Percentiles rank a stretch among this genome's conserved stretches.
phyloP scores from a whole-genome alignment of 2,888 invertebrate species.

The Synanthedon andrenaeformis region DNA sequence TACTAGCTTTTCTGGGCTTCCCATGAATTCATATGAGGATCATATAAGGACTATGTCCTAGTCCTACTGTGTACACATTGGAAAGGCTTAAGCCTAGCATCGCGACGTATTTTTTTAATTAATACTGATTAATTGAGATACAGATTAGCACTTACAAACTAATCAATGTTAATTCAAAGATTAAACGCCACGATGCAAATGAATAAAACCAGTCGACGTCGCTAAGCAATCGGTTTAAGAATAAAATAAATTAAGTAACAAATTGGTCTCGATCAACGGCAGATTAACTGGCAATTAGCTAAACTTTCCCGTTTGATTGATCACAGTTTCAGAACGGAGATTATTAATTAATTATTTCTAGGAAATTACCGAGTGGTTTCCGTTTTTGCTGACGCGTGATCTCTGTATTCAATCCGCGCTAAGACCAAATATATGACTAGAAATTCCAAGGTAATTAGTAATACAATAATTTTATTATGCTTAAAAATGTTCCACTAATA shows the following conservation, averaged over 20 bases:
- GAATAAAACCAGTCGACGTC: background rate
- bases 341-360: slow-evolving; percentile 25
- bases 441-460: no score
- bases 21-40: no score
- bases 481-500: no score
- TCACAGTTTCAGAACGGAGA: slow-evolving; percentile 16
- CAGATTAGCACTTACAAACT: no score
- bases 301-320: slow-evolving; percentile 22
- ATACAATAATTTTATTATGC: no score
- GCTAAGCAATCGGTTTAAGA: slow-evolving; percentile 16
- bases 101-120: no score
- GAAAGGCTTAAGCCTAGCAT: no score
- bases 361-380: slow-evolving; percentile 7
- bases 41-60: no score
- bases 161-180: background rate
- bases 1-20: no score
- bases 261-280: slow-evolving; percentile 22
- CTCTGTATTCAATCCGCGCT: background rate
- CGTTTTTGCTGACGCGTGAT: slow-evolving; percentile 9
- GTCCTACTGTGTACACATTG: no score
- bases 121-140: no score
- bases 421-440: background rate
- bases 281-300: slow-evolving; percentile 26
- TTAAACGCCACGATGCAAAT: background rate
- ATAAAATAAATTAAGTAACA: slow-evolving; percentile 24